These are phyloP conservation scores for Dromiciops gliroides DNA, from an alignment of 2,113 vertebrate genomes.

Conservation along the genomic window DNA sequence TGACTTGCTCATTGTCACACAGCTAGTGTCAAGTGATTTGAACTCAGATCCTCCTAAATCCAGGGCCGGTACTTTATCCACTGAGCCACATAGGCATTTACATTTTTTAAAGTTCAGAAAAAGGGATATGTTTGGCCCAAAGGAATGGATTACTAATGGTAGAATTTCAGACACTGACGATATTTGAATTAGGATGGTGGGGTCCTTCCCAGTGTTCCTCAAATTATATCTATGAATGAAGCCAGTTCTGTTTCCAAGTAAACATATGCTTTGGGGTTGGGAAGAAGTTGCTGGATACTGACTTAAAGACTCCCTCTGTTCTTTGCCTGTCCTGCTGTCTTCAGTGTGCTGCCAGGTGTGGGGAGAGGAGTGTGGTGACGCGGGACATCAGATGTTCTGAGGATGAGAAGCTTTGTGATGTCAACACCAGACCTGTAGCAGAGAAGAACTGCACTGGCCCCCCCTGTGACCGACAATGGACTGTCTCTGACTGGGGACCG, in stretches of 20 bases:
- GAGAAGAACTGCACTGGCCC: constrained; percentile 95
- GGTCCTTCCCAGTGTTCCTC: not conserved
- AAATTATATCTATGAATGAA: not conserved
- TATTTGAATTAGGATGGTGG: not conserved
- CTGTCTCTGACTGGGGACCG: constrained; percentile 96
- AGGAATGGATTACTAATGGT: not conserved
- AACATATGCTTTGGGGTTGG: not conserved
- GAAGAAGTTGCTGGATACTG: not conserved
- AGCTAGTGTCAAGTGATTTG: too few relatives aligned
- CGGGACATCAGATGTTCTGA: constrained; percentile 96
- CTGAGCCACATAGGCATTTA: too few relatives aligned
- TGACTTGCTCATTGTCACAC: too few relatives aligned
- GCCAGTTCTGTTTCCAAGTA: not conserved
- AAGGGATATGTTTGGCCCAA: not conserved
- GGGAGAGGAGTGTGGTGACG: constrained; percentile 89
- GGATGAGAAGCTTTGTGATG: constrained; percentile 91
- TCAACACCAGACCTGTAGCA: constrained; percentile 84
- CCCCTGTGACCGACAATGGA: constrained; percentile 96
- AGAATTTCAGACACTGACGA: not conserved
- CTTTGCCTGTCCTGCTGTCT: not conserved
- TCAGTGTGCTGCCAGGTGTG: constrained; percentile 94
- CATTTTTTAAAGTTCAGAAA: not conserved
- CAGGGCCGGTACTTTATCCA: too few relatives aligned
- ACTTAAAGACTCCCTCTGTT: fast-evolving
- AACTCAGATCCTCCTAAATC: too few relatives aligned